phyloP scores from a whole-genome alignment of 2,888 invertebrate genomes.

The Candidula unifasciata region DNA sequence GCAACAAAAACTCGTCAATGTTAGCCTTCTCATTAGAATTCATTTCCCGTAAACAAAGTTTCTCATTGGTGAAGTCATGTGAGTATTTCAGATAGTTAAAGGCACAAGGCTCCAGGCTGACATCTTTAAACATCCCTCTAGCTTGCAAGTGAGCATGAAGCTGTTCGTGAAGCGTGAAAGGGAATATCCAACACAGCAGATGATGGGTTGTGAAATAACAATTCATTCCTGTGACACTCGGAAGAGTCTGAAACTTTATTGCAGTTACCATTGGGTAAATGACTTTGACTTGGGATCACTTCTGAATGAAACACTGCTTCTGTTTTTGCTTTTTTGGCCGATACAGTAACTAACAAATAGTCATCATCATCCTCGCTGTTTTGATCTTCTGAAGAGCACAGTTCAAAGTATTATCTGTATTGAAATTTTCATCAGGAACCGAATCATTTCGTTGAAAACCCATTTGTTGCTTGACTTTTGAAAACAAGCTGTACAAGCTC shows the following conservation, averaged over 20 bases:
- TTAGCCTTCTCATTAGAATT: slow-evolving; percentile 23
- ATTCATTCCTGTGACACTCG: neutral
- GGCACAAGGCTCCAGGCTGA: neutral
- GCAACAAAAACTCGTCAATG: slow-evolving; percentile 17
- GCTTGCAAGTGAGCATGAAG: neutral
- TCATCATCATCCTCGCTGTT: slow-evolving; percentile 42
- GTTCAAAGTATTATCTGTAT: neutral
- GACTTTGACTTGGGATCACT: neutral
- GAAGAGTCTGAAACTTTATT: neutral
- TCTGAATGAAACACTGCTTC: neutral
- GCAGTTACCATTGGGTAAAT: slow-evolving; percentile 2
- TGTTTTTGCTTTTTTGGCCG: neutral
- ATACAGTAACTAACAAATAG: slow-evolving; percentile 21
- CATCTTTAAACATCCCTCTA: neutral
- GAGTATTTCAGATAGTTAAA: slow-evolving; percentile 39
- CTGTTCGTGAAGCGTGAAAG: slow-evolving; percentile 21
- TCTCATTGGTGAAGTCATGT: slow-evolving; percentile 29
- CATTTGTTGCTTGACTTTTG: slow-evolving; percentile 5
- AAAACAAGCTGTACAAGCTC: slow-evolving; percentile 10
- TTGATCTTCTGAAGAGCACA: neutral
- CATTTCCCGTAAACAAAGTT: slow-evolving; percentile 27
- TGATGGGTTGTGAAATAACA: neutral
- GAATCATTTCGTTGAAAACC: neutral
- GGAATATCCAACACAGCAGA: slow-evolving; percentile 13
- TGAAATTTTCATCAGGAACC: neutral